Base-by-base conservation (phyloP, 2,797 vertebrate species). In the Rhinatrema bivittatum region DNA sequence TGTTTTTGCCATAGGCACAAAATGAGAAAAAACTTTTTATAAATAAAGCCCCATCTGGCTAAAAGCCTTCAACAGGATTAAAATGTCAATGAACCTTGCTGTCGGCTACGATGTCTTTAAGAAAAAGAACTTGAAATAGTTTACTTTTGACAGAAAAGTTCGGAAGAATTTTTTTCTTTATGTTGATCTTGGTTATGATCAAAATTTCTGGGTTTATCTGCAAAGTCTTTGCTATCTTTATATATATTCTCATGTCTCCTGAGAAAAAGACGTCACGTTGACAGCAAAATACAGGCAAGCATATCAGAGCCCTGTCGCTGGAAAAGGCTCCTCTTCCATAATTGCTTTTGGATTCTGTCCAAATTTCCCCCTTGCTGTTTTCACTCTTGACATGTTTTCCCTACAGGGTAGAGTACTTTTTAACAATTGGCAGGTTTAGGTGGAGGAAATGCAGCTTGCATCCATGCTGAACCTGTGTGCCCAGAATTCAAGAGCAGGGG, bases 361-460 rank as follows among this genome's bases (percentile, higher is more conserved):
- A 79, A 64, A 72, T 67, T n/a, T n/a, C 50, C 46, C 21, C 44
- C 24, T 60, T 41, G 29, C 42, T 36, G 33, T 33, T 61, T 67
- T 67, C 64, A 51, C 62, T 73, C 62, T 60, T 77, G 74, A 77
- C 75, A 74, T 32, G 26, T 46, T 62, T 60, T 70, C 74, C 74
- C 76, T 25, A 23, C 0, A 41, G 74, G 72, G 16, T 25, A 2
- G 39, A 46, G 15, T 24, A 36, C 33, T 56, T 56, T 62, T 79
- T 56, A 62, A 72, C 56, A 74, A 65, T 58, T 53, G 46, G 29
- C 36, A 63, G 58, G 50, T 55, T 77, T 68, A 60, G 32, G 13
- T 39, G 47, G 36, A 46, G 35, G n/a, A 21, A 21, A 21, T 21
- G 20, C 21, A 21, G 21, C 9, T 21, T 21, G 11, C 32, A 27